Evolutionary conservation across 2,888 invertebrate species (phyloP).

Genomic region (Drosophila yooni): DNA sequence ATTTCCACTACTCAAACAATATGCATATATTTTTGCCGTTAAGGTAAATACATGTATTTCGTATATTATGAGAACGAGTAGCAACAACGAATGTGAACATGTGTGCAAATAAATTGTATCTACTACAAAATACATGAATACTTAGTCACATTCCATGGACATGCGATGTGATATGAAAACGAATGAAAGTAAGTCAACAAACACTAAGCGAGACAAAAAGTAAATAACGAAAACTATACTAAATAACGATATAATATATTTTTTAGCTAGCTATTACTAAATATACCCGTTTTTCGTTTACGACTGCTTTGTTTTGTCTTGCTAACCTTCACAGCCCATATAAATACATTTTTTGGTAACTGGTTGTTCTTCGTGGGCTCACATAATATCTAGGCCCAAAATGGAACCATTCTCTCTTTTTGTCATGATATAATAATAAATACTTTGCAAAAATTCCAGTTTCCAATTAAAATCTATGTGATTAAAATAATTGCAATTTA

Average conservation of each 20-base stretch:
- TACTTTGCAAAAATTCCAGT: background rate
- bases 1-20: slow-evolving; percentile 57
- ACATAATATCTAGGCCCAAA: background rate
- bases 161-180: slow-evolving; percentile 51
- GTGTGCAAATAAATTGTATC: slow-evolving; percentile 79
- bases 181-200: slow-evolving; percentile 28
- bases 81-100: slow-evolving; percentile 71
- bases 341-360: background rate
- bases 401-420: background rate
- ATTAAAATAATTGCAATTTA: slow-evolving; percentile 63
- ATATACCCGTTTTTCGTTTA: background rate
- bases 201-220: slow-evolving; percentile 6
- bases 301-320: background rate
- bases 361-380: background rate
- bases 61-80: slow-evolving; percentile 42
- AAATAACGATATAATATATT: background rate
- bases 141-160: slow-evolving; percentile 38
- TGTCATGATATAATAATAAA: background rate
- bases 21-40: slow-evolving; percentile 67
- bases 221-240: slow-evolving; percentile 9
- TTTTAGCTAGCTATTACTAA: background rate
- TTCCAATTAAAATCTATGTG: slow-evolving; percentile 63
- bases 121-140: slow-evolving; percentile 46
- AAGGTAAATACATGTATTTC: slow-evolving; percentile 55
- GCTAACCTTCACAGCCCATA: background rate